Percentiles rank a stretch among this genome's conserved stretches.
These are phyloP conservation scores for Eriosoma lanigerum DNA, from an alignment of 1,140 invertebrate genomes.

Conservation along the genomic window DNA sequence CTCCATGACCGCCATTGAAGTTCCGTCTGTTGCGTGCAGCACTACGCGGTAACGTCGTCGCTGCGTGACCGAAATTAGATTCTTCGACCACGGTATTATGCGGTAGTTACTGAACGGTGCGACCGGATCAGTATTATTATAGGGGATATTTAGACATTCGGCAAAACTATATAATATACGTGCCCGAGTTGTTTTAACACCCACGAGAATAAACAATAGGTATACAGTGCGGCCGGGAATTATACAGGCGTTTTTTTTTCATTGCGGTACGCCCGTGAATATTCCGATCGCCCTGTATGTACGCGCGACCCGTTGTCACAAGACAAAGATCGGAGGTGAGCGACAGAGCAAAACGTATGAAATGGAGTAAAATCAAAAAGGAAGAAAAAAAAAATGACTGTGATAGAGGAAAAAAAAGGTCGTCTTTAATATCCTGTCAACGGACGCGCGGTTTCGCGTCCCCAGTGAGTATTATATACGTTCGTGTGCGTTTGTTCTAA, in stretches of 20 bases:
- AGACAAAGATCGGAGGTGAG: neutral
- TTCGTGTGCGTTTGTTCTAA: conserved; percentile 9
- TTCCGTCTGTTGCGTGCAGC: no score
- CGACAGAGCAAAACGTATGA: neutral
- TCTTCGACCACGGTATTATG: conserved; percentile 44
- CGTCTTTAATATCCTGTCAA: conserved; percentile 50
- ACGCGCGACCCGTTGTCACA: neutral
- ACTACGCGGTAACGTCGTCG: neutral
- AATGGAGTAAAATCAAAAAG: no score
- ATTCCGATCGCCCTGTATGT: no score
- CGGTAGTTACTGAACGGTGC: neutral
- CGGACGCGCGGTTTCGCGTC: conserved; percentile 14
- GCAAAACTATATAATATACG: conserved; percentile 35
- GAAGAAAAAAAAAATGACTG: neutral
- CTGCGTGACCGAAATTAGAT: conserved; percentile 33
- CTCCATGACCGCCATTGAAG: neutral
- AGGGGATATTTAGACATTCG: neutral
- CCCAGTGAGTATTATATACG: conserved; percentile 10
- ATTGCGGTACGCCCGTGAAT: no score
- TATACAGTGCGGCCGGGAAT: no score
- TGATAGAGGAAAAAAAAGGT: conserved; percentile 34
- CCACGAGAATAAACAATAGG: conserved; percentile 42
- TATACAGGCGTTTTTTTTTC: no score
- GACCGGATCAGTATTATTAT: neutral
- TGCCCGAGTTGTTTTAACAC: conserved; percentile 47